Base-by-base conservation (phyloP, 2,113 vertebrate species). In the Hydrolagus affinis region DNA sequence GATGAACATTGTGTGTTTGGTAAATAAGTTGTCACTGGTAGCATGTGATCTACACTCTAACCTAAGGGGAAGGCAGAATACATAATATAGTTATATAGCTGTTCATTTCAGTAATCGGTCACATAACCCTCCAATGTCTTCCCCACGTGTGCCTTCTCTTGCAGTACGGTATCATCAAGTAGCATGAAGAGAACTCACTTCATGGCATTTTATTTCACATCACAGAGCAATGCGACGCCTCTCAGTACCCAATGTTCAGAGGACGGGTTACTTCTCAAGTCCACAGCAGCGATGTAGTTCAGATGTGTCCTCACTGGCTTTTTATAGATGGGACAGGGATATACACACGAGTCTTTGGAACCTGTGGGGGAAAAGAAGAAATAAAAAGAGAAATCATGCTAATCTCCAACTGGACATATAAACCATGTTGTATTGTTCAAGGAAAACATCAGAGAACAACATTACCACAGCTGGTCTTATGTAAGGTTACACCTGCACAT, bases 261-360 rank as follows among this genome's bases (percentile, higher is more conserved):
- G 23, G 93, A 85, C 59, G 92, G 93, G 8, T 88, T 85, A 0
- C 95, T 97, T 90, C 90, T 94, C 78, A 99, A 94, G 85, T 97
- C 95, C 32, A 98, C 89, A 7, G 94, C 89, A n/a, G 94, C 93
- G 0, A 99, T 96, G 87, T 94, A 98, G 89, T 97, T 98, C 87
- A 92, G 71, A 87, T 97, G 95, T 0, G 95, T 98, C 85, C 97
- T 91, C 21, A 93, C 88, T 0, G 94, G 92, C 90, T 97, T 99
- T 90, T 97, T 99, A 86, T 99, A 99, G 88, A 99, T 89, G 0
- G 97, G 97, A 87, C 96, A 98, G 0, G 93, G 95, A 88, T 98
- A 98, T 57, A 96, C 86, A 19, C 89, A 88, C 11, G 91, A 86
- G 90, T 98, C 95, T 91, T 93, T 96, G 75, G 88, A 44, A 88